Percentiles rank a stretch among this genome's conserved stretches.
Evolutionary conservation across 64 coral and sea anemone species (phyloP).

Genomic region (Montipora sp.): DNA sequence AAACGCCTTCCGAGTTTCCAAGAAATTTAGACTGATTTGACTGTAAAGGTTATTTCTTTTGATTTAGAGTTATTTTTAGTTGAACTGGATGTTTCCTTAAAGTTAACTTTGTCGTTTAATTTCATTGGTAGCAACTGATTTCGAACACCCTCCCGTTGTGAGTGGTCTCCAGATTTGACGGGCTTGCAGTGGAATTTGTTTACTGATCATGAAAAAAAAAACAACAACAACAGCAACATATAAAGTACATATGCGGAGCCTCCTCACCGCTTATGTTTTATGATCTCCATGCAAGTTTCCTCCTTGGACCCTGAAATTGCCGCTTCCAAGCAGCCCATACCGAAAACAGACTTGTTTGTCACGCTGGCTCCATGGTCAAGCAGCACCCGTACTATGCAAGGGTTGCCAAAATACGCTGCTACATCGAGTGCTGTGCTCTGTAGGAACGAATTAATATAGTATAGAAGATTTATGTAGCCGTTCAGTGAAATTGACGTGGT

Average conservation of each 20-base stretch:
- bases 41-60: no score
- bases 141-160: no score
- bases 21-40: no score
- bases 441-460: not conserved
- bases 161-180: no score
- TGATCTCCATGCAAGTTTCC: slow-evolving; percentile 81
- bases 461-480: not conserved
- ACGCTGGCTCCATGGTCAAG: slow-evolving; percentile 70
- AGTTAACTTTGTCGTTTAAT: no score
- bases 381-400: slow-evolving; percentile 53
- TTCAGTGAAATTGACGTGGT: no score
- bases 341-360: slow-evolving; percentile 40
- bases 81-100: no score
- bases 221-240: no score
- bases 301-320: slow-evolving; percentile 59
- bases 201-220: not conserved
- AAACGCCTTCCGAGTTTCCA: no score
- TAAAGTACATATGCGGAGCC: no score
- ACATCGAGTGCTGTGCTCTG: slow-evolving; percentile 65
- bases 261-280: slow-evolving; percentile 75
- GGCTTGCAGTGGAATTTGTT: not conserved
- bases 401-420: slow-evolving; percentile 67
- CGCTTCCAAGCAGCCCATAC: slow-evolving; percentile 71
- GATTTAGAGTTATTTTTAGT: no score
- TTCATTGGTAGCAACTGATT: no score